Conservation (phyloP, 2,113 vertebrate genomes). For the Regulus satrapa region DNA sequence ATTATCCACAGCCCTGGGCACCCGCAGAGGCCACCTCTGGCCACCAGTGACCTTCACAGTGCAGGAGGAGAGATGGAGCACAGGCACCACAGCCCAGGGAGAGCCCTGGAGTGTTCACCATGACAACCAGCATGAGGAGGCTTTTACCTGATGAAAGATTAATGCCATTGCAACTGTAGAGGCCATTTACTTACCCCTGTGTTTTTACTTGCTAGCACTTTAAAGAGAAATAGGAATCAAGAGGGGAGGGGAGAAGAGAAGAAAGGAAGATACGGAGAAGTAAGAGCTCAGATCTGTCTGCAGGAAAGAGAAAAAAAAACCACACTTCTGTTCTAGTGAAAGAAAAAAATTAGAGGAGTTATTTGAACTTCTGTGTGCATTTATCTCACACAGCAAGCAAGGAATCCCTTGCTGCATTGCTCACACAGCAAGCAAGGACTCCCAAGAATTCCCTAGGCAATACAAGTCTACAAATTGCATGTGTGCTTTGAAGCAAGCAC, state of each 20-base stretch:
- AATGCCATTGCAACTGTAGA: not conserved
- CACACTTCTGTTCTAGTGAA: not conserved
- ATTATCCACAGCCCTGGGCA: not conserved
- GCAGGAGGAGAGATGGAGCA: not conserved
- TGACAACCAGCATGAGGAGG: not conserved
- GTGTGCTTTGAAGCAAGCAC: not conserved
- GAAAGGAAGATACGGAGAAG: not conserved
- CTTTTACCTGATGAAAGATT: not conserved
- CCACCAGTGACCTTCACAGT: not conserved
- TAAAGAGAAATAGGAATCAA: not conserved
- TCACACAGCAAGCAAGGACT: not conserved
- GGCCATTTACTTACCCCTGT: not conserved
- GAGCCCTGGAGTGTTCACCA: not conserved
- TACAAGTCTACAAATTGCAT: not conserved
- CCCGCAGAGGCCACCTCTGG: accelerated
- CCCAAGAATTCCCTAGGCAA: not conserved
- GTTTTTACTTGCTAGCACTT: not conserved
- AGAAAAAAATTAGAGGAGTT: not conserved
- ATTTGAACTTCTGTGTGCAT: not conserved
- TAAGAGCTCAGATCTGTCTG: not conserved
- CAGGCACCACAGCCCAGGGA: not conserved
- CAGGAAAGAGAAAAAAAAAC: not conserved
- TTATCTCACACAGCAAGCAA: not conserved
- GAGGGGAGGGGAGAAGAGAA: not conserved
- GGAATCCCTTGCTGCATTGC: too few relatives aligned